Conservation (phyloP, 2,113 vertebrate species). For the Epinephelus cyanopodus region DNA sequence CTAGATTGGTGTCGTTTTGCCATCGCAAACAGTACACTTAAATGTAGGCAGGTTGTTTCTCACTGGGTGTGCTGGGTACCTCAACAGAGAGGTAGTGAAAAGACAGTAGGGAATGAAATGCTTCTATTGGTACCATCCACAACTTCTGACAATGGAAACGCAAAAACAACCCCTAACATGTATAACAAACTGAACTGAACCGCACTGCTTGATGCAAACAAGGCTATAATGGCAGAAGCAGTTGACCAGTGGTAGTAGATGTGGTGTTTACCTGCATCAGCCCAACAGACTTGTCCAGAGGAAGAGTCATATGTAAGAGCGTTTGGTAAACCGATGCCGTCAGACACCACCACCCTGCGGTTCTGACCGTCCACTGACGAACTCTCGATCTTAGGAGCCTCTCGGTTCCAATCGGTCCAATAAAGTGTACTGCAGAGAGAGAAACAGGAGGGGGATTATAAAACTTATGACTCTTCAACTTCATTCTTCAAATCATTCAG, state of each 20-base stretch:
- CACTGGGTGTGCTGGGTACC: no score
- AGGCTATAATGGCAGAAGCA: no score
- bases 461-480: background rate
- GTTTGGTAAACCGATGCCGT: slow-evolving; percentile 93
- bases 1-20: no score
- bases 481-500: background rate
- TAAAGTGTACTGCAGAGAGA: slow-evolving; percentile 88
- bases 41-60: no score
- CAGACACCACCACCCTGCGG: slow-evolving; percentile 91
- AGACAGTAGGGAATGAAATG: no score
- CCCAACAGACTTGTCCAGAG: slow-evolving; percentile 93
- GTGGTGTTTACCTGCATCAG: slow-evolving; percentile 91
- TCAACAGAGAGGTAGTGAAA: no score
- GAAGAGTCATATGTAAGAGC: slow-evolving; percentile 91
- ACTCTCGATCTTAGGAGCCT: slow-evolving; percentile 96
- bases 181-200: no score
- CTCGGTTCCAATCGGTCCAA: slow-evolving; percentile 99
- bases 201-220: no score
- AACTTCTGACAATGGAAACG: no score
- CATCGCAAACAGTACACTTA: no score
- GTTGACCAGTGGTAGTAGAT: slow-evolving; percentile 47
- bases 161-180: no score
- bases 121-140: no score
- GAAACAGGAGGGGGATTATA: background rate
- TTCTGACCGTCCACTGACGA: slow-evolving; percentile 89